phyloP scores from a whole-genome alignment of 2,797 vertebrate species.

The Glyptemys insculpta region DNA sequence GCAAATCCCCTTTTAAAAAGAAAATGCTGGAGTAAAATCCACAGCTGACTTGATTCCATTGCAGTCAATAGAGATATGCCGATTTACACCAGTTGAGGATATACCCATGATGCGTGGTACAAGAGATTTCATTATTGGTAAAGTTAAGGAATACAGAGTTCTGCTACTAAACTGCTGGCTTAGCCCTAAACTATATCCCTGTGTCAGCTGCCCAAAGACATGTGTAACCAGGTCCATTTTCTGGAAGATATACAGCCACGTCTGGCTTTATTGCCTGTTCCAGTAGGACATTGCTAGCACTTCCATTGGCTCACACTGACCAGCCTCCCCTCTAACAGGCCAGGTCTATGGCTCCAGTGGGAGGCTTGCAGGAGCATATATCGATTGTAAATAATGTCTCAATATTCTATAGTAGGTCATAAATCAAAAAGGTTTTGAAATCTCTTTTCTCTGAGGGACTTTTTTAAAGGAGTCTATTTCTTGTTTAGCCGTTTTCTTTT shows the following conservation, averaged over 20 bases:
- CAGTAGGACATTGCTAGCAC: conserved; percentile 63
- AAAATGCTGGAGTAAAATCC: conserved; percentile 67
- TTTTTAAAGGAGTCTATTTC: conserved; percentile 59
- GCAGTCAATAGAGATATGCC: conserved; percentile 63
- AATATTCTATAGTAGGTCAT: conserved; percentile 75
- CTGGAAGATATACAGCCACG: conserved; percentile 68
- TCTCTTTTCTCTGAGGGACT: conserved; percentile 71
- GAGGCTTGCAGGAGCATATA: conserved; percentile 70
- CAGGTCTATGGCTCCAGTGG: conserved; percentile 72
- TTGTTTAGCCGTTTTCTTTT: conserved; percentile 65
- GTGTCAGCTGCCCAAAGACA: conserved; percentile 70
- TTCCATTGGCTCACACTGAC: conserved; percentile 62
- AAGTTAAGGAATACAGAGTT: conserved; percentile 29
- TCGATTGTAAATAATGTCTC: conserved; percentile 81
- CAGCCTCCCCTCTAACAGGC: conserved; percentile 51
- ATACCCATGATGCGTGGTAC: neutral
- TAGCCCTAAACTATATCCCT: conserved; percentile 36
- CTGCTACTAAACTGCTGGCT: conserved; percentile 33
- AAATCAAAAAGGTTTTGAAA: conserved; percentile 77
- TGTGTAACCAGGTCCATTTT: conserved; percentile 69
- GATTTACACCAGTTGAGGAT: conserved; percentile 52
- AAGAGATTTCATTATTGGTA: conserved; percentile 33
- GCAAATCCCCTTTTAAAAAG: conserved; percentile 71
- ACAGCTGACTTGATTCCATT: conserved; percentile 36
- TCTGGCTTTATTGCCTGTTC: conserved; percentile 60